Conservation (phyloP, 23 tunicate species). For the Corella eumyota region DNA sequence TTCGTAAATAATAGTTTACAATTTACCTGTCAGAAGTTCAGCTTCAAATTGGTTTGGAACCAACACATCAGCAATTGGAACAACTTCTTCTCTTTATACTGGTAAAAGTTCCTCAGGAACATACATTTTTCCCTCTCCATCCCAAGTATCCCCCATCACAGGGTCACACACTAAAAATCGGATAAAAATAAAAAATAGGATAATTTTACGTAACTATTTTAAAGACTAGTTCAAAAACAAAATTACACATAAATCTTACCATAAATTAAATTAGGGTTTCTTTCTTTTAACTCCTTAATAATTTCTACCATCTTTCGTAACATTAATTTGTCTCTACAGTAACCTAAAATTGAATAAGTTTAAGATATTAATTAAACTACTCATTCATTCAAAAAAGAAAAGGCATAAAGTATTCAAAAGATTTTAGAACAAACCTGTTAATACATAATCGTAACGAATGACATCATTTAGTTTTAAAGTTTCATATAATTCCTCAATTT, state of each 20-base stretch:
- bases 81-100: constrained; percentile 62
- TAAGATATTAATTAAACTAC: no score
- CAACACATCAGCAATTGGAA: constrained; percentile 76
- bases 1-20: no score
- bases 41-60: constrained; percentile 96
- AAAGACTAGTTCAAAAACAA: no score
- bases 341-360: constrained; percentile 35
- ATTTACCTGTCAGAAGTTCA: constrained; percentile 60
- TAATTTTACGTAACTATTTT: no score
- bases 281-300: constrained; percentile 65
- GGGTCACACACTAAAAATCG: constrained; percentile 79
- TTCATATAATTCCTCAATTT: constrained; percentile 60
- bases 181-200: no score
- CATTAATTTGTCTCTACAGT: constrained; percentile 80
- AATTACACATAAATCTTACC: no score
- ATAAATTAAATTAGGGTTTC: constrained; percentile 59
- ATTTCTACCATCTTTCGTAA: constrained; percentile 66
- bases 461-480: constrained; percentile 52
- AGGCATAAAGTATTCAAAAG: no score
- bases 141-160: constrained; percentile 94
- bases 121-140: constrained; percentile 86
- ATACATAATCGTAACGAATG: constrained; percentile 72
- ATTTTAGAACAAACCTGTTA: no score
- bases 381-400: no score
- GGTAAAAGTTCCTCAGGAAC: constrained; percentile 90